phyloP scores from a whole-genome alignment of 2,888 invertebrate genomes.

The Azorinus chamasolen region DNA sequence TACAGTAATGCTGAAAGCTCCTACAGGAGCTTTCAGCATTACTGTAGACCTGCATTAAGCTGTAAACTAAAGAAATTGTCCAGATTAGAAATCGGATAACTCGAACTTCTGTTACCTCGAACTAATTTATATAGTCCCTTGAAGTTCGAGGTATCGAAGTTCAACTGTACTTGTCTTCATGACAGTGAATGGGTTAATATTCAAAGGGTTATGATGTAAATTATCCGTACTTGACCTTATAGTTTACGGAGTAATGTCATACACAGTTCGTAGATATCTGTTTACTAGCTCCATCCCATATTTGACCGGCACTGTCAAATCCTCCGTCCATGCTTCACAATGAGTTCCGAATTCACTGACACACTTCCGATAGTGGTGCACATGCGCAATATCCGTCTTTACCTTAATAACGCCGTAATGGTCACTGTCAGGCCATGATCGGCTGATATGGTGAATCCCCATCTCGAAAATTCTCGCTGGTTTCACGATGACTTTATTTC shows the following conservation, averaged over 20 bases:
- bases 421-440: conserved; percentile 73
- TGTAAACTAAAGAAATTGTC: no score
- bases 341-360: conserved; percentile 75
- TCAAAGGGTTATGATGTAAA: no score
- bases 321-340: conserved; percentile 56
- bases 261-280: conserved; percentile 43
- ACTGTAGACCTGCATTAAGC: no score
- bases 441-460: conserved; percentile 86
- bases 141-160: no score
- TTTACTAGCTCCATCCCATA: conserved; percentile 45
- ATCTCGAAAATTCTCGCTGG: conserved; percentile 86
- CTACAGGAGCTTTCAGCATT: no score
- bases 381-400: conserved; percentile 64
- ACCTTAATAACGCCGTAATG: conserved; percentile 73
- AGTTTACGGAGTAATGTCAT: conserved; percentile 34
- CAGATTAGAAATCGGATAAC: no score
- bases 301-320: conserved; percentile 39
- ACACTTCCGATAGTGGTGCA: conserved; percentile 83
- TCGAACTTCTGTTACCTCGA: no score
- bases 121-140: no score
- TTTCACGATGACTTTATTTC: conserved; percentile 85
- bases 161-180: no score
- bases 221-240: no score
- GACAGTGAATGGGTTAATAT: no score
- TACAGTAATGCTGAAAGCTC: no score